phyloP scores from a whole-genome alignment of 2,888 invertebrate genomes.

The Caenorhabditis zanzibari region DNA sequence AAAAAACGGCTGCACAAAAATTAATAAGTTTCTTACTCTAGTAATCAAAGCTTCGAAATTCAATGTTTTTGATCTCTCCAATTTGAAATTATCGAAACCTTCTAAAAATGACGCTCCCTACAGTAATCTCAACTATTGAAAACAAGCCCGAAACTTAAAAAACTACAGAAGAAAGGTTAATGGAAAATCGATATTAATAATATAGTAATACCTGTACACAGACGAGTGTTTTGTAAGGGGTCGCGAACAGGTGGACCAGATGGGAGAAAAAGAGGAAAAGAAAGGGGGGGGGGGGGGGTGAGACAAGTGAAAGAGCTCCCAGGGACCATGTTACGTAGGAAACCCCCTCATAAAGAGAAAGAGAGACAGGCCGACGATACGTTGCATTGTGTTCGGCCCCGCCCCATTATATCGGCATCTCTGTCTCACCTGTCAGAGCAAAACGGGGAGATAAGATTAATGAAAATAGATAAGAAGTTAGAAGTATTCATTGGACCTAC shows the following conservation, averaged over 20 bases:
- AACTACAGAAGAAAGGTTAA: not conserved
- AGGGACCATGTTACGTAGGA: constrained; percentile 15
- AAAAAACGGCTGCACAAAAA: too few relatives aligned
- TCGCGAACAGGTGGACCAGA: constrained; percentile 3
- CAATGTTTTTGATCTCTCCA: too few relatives aligned
- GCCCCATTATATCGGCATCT: constrained; percentile 2
- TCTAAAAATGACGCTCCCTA: too few relatives aligned
- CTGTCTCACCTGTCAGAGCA: constrained; percentile 8
- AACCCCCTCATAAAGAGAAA: constrained; percentile 1
- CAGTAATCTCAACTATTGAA: not conserved
- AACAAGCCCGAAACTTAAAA: not conserved
- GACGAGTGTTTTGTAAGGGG: not conserved
- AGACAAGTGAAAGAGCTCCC: not conserved
- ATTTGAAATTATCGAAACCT: too few relatives aligned
- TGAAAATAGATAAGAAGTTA: constrained; percentile 4
- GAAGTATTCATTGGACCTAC: constrained; percentile 54
- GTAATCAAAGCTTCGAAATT: too few relatives aligned
- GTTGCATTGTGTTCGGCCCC: not conserved
- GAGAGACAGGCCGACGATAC: too few relatives aligned
- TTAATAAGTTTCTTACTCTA: too few relatives aligned
- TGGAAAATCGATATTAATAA: constrained; percentile 1
- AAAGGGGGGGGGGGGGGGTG: not conserved
- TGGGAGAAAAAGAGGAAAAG: not conserved
- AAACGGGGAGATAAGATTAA: not conserved
- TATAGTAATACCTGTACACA: not conserved